Evolutionary conservation across 35 echinoderm and acorn worm species (phyloP).

Genomic region (Hemicentrotus pulcherrimus): DNA sequence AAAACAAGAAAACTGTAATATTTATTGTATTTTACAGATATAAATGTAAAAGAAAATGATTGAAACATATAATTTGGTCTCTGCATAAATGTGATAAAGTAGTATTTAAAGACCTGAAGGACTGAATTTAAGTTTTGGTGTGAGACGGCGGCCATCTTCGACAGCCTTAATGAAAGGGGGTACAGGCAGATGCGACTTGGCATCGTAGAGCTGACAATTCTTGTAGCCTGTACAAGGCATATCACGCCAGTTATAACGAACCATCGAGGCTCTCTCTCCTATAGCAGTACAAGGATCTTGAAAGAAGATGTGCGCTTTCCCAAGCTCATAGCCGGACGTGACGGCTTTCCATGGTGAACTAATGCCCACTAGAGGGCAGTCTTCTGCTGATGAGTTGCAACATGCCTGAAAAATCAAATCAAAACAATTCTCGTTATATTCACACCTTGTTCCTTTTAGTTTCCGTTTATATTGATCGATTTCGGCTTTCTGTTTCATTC

Average conservation of each 20-base stretch:
- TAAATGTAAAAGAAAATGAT: too few relatives aligned
- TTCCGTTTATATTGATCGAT: too few relatives aligned
- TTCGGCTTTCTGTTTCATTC: too few relatives aligned
- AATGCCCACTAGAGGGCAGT: neutral
- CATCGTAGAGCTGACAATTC: conserved; percentile 70
- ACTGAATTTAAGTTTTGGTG: neutral
- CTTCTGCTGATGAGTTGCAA: neutral
- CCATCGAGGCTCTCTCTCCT: neutral
- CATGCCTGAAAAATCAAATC: conserved; percentile 43
- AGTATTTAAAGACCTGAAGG: neutral
- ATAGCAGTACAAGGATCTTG: conserved; percentile 20
- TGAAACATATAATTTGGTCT: too few relatives aligned
- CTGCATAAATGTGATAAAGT: neutral
- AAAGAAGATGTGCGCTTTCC: neutral
- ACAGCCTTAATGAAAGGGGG: conserved; percentile 59
- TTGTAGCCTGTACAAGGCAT: conserved; percentile 70
- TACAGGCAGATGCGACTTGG: conserved; percentile 59
- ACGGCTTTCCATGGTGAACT: neutral
- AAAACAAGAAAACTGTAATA: too few relatives aligned
- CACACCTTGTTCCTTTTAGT: too few relatives aligned
- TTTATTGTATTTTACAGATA: too few relatives aligned
- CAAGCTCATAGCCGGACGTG: conserved; percentile 32
- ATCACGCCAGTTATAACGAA: conserved; percentile 73
- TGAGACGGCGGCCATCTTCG: neutral
- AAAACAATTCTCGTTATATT: neutral